phyloP scores from a whole-genome alignment of 2,113 vertebrate genomes.

The Mus spicilegus region DNA sequence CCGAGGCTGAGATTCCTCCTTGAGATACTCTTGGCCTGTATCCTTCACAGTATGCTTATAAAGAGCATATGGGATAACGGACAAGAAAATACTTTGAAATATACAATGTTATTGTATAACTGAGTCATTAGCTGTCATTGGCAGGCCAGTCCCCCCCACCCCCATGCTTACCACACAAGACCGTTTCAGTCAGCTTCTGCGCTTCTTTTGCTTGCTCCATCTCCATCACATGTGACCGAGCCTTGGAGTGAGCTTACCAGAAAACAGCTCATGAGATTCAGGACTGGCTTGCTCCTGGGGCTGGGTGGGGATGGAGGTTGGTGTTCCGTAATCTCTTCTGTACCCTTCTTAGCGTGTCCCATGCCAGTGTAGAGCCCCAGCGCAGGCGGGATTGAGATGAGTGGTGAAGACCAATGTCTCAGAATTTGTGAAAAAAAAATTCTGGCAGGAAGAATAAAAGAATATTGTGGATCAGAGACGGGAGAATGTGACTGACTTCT shows the following conservation, averaged over 20 bases:
- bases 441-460: background rate
- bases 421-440: background rate
- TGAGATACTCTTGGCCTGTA: background rate
- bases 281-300: background rate
- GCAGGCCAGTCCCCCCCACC: background rate
- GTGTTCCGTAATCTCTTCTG: background rate
- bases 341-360: background rate
- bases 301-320: background rate
- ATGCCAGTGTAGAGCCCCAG: background rate
- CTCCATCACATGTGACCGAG: background rate
- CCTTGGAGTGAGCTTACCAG: background rate
- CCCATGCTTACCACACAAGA: background rate
- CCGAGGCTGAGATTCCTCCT: background rate
- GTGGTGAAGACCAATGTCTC: background rate
- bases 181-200: background rate
- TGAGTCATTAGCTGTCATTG: background rate
- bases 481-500: background rate
- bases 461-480: background rate
- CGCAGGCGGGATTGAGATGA: background rate
- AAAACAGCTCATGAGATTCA: background rate
- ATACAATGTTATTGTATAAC: background rate
- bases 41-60: background rate
- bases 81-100: background rate
- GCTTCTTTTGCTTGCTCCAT: background rate
- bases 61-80: background rate